Conservation (phyloP, 2,113 vertebrate species). For the Tragelaphus strepsiceros region DNA sequence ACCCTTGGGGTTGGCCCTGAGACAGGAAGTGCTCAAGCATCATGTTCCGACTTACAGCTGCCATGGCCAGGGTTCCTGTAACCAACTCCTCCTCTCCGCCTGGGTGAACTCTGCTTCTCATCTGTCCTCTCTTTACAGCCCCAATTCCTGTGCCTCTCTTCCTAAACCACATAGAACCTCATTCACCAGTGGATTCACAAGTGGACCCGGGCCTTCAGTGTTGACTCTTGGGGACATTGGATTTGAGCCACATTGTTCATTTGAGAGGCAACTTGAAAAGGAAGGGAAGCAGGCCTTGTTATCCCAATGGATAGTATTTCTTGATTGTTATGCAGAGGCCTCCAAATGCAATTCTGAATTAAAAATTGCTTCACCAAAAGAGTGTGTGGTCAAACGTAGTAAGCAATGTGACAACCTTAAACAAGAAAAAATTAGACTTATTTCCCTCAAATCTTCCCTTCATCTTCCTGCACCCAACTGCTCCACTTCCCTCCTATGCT, state of each 20-base stretch:
- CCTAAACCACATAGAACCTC: not conserved
- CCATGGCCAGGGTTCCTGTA: rapidly evolving
- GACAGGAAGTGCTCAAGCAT: not conserved
- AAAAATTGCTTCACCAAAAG: not conserved
- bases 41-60: rapidly evolving
- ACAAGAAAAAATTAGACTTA: not conserved
- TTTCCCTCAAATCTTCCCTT: not conserved
- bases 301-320: not conserved
- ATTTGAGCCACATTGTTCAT: not conserved
- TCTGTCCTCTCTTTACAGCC: not conserved
- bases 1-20: no score
- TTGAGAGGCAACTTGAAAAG: not conserved
- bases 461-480: not conserved
- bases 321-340: not conserved
- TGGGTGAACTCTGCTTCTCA: no score
- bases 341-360: not conserved
- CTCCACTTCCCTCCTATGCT: not conserved
- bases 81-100: not conserved
- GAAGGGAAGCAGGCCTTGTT: not conserved
- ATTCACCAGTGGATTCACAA: not conserved
- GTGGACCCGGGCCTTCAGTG: not conserved
- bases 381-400: not conserved
- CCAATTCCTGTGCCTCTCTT: not conserved
- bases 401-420: not conserved
- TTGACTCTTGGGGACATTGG: no score